Percentiles rank a stretch among this genome's conserved stretches.
Evolutionary conservation across 2,888 invertebrate species (phyloP).

Genomic region (Phragmatobia fuliginosa): DNA sequence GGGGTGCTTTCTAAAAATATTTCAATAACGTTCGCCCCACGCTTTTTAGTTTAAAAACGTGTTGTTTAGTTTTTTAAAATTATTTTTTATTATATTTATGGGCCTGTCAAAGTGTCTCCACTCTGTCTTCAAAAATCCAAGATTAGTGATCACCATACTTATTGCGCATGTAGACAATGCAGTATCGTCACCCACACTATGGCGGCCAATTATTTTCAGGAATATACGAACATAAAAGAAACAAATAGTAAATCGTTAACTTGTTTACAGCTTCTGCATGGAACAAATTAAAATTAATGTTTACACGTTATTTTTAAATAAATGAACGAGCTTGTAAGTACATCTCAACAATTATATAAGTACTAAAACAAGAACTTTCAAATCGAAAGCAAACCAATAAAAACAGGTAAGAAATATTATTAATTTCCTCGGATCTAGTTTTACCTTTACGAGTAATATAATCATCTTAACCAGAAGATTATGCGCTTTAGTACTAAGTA

Average conservation of each 20-base stretch:
- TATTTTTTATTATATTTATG: no score
- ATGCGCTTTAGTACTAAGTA: constrained; percentile 40
- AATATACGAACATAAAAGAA: not conserved
- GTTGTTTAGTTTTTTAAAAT: no score
- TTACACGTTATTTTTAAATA: not conserved
- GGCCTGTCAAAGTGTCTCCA: no score
- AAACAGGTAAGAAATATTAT: constrained; percentile 23
- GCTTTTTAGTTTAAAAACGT: no score
- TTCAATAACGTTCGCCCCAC: no score
- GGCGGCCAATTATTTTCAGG: no score
- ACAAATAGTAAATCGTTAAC: not conserved
- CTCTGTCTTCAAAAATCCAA: no score
- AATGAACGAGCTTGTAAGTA: not conserved
- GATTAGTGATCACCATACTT: no score
- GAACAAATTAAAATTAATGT: not conserved
- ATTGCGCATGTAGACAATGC: no score
- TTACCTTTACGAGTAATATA: constrained; percentile 34
- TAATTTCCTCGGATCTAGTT: constrained; percentile 30
- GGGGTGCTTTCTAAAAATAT: no score
- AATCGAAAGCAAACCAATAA: constrained; percentile 6
- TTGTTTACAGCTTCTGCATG: not conserved
- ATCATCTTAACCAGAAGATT: constrained; percentile 33
- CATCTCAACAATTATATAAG: not conserved
- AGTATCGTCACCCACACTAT: no score
- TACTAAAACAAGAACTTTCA: constrained; percentile 5